Base-by-base conservation (phyloP, 1,140 invertebrate species). In the Trichonephila inaurata region DNA sequence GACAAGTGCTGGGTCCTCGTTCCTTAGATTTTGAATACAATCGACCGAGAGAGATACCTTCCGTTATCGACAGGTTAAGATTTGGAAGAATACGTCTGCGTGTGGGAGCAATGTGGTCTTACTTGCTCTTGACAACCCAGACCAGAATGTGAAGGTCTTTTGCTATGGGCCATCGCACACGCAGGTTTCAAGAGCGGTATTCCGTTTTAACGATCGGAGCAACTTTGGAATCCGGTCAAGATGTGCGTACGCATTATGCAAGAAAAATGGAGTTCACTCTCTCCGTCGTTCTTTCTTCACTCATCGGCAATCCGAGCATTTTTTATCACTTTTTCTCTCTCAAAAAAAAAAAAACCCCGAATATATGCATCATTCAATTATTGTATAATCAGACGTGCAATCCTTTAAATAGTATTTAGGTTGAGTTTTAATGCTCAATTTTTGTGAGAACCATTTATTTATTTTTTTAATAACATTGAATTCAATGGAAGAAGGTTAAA, bases 111-210 rank as follows among this genome's bases (percentile, higher is more conserved):
- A 19, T 28, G 21, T 77, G 69, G 61, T 85, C 81, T 66, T 69
- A 16, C 72, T 69, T 69, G n/a, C 66, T 69, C 61, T 51, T 21
- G 69, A 60, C 66, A 77, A 58, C 40, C 44, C n/a, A 82, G 89
- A 91, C 89, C 89, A 3, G 77, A 64, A 60, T 69, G 91, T 60
- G 60, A 19, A 92, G 91, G 91, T 92, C 91, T 86, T 92, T 77
- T 62, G 91, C 81, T 61, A 92, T 83, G 91, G 91, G 91, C 91
- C 91, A 92, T 86, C 60, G 91, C 82, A 33, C 91, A 77, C 83
- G 51, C 40, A 91, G 91, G 19, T 86, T 85, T 66, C 21, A 92
- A 58, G 64, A 51, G n/a, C 62, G 64, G 21, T 69, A 21, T 77
- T 72, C 24, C 89, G 58, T 82, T 81, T 82, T 28, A 66, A 28